Base-by-base conservation (phyloP, 2,888 invertebrate genomes). In the Mimachlamys varia region DNA sequence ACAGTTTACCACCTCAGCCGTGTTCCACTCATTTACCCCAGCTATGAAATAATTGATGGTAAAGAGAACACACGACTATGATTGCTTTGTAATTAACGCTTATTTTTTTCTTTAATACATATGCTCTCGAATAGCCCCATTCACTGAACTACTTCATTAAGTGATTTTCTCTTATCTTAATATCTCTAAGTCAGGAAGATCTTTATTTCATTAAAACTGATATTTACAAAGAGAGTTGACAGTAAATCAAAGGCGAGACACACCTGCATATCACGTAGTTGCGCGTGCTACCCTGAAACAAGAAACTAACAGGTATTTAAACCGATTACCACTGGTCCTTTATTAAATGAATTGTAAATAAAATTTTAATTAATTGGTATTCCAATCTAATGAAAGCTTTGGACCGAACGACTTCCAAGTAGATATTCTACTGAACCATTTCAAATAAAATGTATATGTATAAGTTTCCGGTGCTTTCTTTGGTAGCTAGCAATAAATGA, bases 161-260 rank as follows among this genome's bases (percentile, higher is more conserved):
- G 76, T 76, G 76, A 33, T 76, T 76, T 76, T 76, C 76, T 76
- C 33, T 76, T 76, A 76, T 76, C 76, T 27, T 76, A 27, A 76
- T 76, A 76, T 76, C 27, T 76, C 76, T 76, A 76, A 76, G 76
- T 76, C 76, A 76, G 27, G 76, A 10, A 33, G 76, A 76, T 76
- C 76, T 76, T 76, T 76, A 76, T 76, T 76, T 76, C 76, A 76
- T 76, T 76, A 76, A 76, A 76, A 76, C 76, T 76, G 76, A 76
- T 76, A 76, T 76, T 76, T 27, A 33, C 76, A 76, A 76, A 76
- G 76, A 76, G 76, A 76, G 76, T 76, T 33, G 27, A 33, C 27
- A 33, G 33, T 76, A 33, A 27, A 76, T 76, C 76, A 76, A 76
- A 76, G 76, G 33, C 27, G 27, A 27, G 76, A 7, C 33, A 76